phyloP scores from a whole-genome alignment of 2,888 invertebrate genomes.

The Lasioglossum morio region DNA sequence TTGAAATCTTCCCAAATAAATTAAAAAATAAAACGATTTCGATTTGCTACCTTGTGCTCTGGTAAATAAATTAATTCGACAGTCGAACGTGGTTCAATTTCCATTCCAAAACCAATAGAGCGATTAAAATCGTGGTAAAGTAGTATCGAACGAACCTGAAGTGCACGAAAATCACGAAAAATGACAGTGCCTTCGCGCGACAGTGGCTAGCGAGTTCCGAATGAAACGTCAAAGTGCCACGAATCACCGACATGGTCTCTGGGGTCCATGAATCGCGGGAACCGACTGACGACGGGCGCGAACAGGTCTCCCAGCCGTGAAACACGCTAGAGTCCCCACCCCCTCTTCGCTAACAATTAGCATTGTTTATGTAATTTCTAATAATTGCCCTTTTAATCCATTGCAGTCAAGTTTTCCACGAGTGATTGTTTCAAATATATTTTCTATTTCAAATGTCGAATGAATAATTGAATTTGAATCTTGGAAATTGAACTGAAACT shows the following conservation, averaged over 20 bases:
- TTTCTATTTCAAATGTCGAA: too few relatives aligned
- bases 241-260: constrained; percentile 63
- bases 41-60: not conserved
- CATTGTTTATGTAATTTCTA: constrained; percentile 44
- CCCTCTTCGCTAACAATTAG: constrained; percentile 29
- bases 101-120: not conserved
- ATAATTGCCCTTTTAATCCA: constrained; percentile 19
- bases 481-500: too few relatives aligned
- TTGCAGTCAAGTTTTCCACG: not conserved
- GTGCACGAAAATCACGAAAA: constrained; percentile 36
- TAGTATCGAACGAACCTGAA: constrained; percentile 29
- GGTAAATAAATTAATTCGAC: not conserved
- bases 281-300: constrained; percentile 71
- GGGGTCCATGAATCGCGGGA: constrained; percentile 72
- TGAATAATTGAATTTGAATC: too few relatives aligned
- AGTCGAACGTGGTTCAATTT: not conserved
- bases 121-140: not conserved
- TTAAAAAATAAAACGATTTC: not conserved
- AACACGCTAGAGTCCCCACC: constrained; percentile 66
- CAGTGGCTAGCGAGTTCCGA: constrained; percentile 49
- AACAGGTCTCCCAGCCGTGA: constrained; percentile 65
- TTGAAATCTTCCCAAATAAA: not conserved
- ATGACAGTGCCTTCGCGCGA: constrained; percentile 40
- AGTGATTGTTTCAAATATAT: too few relatives aligned
- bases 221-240: constrained; percentile 54